Conservation (phyloP, 2,113 vertebrate genomes). For the Propithecus coquereli region DNA sequence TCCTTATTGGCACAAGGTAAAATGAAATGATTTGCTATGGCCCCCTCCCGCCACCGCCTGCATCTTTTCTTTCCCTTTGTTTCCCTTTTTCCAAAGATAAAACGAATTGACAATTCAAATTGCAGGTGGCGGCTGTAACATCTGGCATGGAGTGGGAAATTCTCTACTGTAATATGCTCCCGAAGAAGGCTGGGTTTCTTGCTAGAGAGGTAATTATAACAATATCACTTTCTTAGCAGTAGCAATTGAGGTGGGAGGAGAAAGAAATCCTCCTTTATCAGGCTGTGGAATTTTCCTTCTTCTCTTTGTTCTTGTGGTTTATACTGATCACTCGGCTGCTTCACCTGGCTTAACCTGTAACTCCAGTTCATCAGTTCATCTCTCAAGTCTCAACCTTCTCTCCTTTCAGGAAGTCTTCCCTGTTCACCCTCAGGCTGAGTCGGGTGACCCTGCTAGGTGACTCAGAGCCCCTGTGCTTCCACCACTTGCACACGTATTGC, state of each 20-base stretch:
- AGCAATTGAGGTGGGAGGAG: not conserved
- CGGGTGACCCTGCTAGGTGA: rapidly evolving
- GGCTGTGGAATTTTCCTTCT: not conserved
- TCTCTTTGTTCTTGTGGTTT: not conserved
- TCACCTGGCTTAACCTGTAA: not conserved
- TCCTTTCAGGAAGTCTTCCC: not conserved
- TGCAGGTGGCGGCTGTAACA: not conserved
- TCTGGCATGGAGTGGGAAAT: not conserved
- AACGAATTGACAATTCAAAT: not conserved
- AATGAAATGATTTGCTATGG: not conserved
- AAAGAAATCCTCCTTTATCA: not conserved
- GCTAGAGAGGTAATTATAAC: not conserved
- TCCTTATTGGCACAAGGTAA: not conserved
- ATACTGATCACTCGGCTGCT: not conserved
- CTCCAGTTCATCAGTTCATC: not conserved
- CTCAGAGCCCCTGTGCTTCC: not conserved
- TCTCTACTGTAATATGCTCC: not conserved
- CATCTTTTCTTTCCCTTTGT: not conserved
- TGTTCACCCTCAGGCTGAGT: not conserved
- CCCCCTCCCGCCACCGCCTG: not conserved
- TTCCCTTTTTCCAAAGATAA: not conserved
- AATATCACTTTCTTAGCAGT: not conserved
- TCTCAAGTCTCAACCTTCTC: not conserved
- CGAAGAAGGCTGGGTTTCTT: not conserved
- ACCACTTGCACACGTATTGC: rapidly evolving